Evolutionary conservation across 2,797 vertebrate species (phyloP), one percentile per base, ranked within the genome.

Genomic region (Epinephelus coioides): DNA sequence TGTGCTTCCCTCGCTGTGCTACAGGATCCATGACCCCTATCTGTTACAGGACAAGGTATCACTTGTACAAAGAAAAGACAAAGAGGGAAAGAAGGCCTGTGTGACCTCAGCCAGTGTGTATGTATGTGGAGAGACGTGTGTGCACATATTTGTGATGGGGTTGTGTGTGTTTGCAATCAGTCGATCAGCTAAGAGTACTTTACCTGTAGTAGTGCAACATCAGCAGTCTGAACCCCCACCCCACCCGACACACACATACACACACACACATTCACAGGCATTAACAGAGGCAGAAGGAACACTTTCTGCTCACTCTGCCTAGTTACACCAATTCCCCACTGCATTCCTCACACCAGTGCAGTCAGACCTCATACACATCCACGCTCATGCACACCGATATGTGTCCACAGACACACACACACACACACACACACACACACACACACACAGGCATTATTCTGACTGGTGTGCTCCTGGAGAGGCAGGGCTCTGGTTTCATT

Each of bases 401-500:
- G 73, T 68, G 50, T 65, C 12, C 50, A 13, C 81, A 74, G 61
- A 19, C 84, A 72, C 76, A 56, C 69, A 57, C 76, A 6, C 68
- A 23, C 63, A 46, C 73, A 76, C 68, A 23, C 63, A 46, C 50
- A 13, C 73, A 76, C 68, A 23, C 63, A 46, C 50, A 13, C 69
- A 57, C 76, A 6, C 68, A 23, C 63, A 46, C 73, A 76, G 23
- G 79, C 81, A 87, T 80, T 84, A 88, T 83, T 87, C 78, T 87
- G 85, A 79, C 57, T n/a, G 73, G 86, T 86, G 85, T 89, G 81
- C 87, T 68, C 74, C 86, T 63, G 82, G 86, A 88, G 92, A 94
- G 89, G 92, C 86, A 90, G 93, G 81, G 86, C 89, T 95, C 94
- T 92, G 82, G 94, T 96, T 96, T 96, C 95, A 93, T 91, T 94